Base-by-base conservation (phyloP, 2,797 vertebrate species). In the Pseudochirops cupreus region DNA sequence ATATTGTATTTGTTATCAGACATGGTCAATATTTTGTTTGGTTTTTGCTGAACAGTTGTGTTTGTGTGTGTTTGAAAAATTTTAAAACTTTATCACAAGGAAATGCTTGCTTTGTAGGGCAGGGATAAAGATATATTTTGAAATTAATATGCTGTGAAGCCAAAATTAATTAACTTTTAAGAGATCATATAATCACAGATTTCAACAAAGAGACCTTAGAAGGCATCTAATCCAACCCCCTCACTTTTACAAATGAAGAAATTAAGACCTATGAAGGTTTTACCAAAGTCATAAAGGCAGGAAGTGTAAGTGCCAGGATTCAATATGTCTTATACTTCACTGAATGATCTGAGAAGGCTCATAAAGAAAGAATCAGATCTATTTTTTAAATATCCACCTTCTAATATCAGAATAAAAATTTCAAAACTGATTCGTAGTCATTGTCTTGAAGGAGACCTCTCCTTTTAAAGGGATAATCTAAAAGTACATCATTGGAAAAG, bases 331-430 rank as follows among this genome's bases (percentile, higher is more conserved):
- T 46, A 53, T 93, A 39, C 29, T 39, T 24, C 52, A 53, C 57
- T 91, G 62, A 92, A 74, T 31, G 29, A 39, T 31, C 24, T 90
- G 82, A 58, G 56, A 53, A 91, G 0, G n/a, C 12, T 33, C 91
- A 52, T 6, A 26, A 53, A 33, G 50, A 46, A 96, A 95, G 89
- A 97, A 96, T 54, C 24, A 0, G 46, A 54, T 93, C 62, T 91
- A 39, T 92, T 93, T 29, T 91, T 18, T 54, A 21, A 91, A 91
- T 57, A 56, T 91, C 26, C 92, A 52, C 39, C 50, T 96, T 97
- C 89, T 93, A 91, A 96, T 52, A 50, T 46, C 46, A 18, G 91
- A 33, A 2, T 59, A 46, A 39, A 14, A n/a, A 93, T 93, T 56
- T 95, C 28, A 1, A n/a, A 96, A 89, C 74, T 74, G 67, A 74